These are phyloP conservation scores for Aphaenogaster ashmeadi DNA, from an alignment of 1,140 invertebrate species.

Conservation along the genomic window DNA sequence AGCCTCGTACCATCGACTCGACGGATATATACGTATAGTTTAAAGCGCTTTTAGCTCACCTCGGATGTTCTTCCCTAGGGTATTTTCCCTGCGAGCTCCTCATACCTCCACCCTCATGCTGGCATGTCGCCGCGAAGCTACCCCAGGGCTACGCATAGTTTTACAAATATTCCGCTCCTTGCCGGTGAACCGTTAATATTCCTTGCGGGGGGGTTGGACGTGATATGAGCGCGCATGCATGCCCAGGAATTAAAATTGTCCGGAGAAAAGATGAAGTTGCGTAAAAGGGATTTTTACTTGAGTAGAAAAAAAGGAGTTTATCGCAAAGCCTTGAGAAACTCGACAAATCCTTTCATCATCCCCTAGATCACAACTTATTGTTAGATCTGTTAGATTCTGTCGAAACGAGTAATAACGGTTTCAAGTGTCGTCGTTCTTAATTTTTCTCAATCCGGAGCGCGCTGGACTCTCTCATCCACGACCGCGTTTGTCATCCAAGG, in stretches of 20 bases:
- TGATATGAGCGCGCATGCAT: slow-evolving; percentile 26
- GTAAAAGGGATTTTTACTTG: slow-evolving; percentile 17
- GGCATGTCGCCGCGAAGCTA: slow-evolving; percentile 77
- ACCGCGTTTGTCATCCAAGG: neutral
- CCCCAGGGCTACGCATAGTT: slow-evolving; percentile 84
- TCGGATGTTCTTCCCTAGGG: slow-evolving; percentile 75
- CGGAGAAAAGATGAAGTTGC: slow-evolving; percentile 16
- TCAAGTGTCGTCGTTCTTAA: neutral
- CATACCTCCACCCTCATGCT: slow-evolving; percentile 77
- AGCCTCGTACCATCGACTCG: slow-evolving; percentile 58
- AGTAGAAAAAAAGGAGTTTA: neutral
- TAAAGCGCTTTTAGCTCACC: slow-evolving; percentile 82
- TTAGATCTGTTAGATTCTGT: no score
- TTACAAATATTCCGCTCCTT: slow-evolving; percentile 84
- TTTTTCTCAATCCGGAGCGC: neutral
- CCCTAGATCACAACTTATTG: neutral
- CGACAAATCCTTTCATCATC: neutral
- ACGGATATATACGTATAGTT: slow-evolving; percentile 71
- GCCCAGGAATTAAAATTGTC: slow-evolving; percentile 77
- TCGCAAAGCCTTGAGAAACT: neutral
- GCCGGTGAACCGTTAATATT: slow-evolving; percentile 80
- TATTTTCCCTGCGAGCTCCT: slow-evolving; percentile 83
- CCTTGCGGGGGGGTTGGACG: slow-evolving; percentile 45
- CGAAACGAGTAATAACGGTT: neutral
- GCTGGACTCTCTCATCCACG: neutral